Conservation (phyloP, 35 echinoderm and acorn worm genomes). For the Stichopus chloronotus region DNA sequence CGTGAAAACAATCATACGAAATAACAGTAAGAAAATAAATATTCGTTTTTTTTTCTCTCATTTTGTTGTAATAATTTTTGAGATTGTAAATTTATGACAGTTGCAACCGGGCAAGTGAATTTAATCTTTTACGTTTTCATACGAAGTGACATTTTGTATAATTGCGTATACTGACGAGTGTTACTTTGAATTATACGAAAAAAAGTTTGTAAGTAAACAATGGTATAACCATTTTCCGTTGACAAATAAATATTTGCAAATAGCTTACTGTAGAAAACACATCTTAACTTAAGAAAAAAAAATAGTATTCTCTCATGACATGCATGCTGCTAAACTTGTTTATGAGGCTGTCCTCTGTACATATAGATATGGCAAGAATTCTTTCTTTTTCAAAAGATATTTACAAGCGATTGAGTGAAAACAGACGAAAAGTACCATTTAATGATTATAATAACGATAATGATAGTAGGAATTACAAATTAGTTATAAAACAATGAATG, state of each 20-base stretch:
- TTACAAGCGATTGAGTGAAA: constrained; percentile 43
- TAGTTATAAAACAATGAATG: constrained; percentile 17
- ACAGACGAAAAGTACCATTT: constrained; percentile 17
- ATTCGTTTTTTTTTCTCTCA: not conserved
- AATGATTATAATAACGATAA: not conserved
- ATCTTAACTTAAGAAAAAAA: not conserved
- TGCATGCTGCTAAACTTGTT: not conserved
- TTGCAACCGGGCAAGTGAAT: constrained; percentile 42
- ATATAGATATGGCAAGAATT: constrained; percentile 42
- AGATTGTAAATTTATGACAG: constrained; percentile 11
- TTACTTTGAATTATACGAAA: too few species aligned
- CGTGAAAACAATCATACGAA: constrained; percentile 11
- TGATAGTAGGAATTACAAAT: not conserved
- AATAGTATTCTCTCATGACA: not conserved
- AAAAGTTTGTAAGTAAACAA: too few species aligned
- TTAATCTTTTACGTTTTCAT: not conserved
- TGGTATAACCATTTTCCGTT: too few species aligned
- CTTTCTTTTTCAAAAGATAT: constrained; percentile 15
- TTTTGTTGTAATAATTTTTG: not conserved
- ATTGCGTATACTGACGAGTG: too few species aligned
- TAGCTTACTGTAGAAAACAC: too few species aligned
- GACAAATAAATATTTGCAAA: too few species aligned
- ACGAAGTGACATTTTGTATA: not conserved
- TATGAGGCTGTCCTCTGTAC: not conserved
- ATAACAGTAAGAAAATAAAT: constrained; percentile 49